Percentiles rank a stretch among this genome's conserved stretches.
These are phyloP conservation scores for Smittia sp. DNA, from an alignment of 2,888 invertebrate genomes.

Conservation along the genomic window DNA sequence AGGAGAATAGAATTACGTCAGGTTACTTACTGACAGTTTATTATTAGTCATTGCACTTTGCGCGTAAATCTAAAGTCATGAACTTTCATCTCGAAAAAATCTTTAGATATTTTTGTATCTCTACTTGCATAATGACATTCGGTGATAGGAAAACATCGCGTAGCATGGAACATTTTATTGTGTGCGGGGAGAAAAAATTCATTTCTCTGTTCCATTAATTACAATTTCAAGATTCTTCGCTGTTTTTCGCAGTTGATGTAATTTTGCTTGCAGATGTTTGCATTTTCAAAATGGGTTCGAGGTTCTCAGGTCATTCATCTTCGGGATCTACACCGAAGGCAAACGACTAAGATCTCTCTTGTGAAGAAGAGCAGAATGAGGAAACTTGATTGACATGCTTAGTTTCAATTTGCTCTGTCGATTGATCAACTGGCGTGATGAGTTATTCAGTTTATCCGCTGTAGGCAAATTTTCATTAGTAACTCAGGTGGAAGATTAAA, in stretches of 20 bases:
- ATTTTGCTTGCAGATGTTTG: conserved; percentile 37
- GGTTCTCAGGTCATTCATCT: conserved; percentile 39
- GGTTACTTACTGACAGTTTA: neutral
- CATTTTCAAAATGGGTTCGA: conserved; percentile 30
- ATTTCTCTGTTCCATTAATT: conserved; percentile 10
- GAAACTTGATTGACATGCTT: conserved; percentile 33
- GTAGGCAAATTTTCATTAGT: no score
- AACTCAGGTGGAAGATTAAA: no score
- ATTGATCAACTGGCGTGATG: no score
- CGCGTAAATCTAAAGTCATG: no score
- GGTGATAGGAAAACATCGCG: neutral
- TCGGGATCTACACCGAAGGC: neutral
- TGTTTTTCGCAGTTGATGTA: neutral
- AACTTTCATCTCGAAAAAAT: no score
- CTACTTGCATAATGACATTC: no score
- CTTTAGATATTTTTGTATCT: no score
- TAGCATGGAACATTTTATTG: conserved; percentile 19
- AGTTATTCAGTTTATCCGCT: no score
- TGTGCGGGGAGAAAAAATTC: neutral
- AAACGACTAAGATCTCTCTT: neutral
- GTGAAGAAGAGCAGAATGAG: neutral
- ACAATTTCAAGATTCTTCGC: neutral
- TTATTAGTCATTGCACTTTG: neutral
- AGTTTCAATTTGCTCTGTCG: no score
- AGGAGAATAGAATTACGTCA: conserved; percentile 15